Percentiles rank a stretch among this genome's conserved stretches.
phyloP scores from a whole-genome alignment of 1,140 invertebrate species.

The Hermatobates lingyangjiaoensis region DNA sequence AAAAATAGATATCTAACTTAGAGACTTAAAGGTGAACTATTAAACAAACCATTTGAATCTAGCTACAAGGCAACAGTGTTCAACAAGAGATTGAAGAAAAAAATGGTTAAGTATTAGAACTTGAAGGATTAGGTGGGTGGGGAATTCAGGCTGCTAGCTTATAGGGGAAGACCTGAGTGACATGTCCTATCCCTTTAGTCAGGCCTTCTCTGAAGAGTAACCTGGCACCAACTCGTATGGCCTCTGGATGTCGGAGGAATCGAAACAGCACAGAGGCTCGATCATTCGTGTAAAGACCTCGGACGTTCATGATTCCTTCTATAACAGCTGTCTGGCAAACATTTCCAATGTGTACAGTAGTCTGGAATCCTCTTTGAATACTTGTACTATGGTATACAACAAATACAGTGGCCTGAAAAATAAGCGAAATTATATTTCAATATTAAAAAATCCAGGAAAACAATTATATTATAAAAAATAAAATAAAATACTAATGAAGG shows the following conservation, averaged over 20 bases:
- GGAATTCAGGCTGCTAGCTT: constrained; percentile 2
- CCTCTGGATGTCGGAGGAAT: constrained; percentile 79
- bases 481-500: too few species aligned
- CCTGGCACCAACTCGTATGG: constrained; percentile 65
- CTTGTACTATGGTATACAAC: constrained; percentile 66
- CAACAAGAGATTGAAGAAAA: too few species aligned
- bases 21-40: too few species aligned
- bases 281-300: constrained; percentile 57
- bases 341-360: constrained; percentile 85
- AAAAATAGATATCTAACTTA: too few species aligned
- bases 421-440: constrained; percentile 14
- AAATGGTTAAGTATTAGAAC: not conserved
- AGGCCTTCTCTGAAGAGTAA: constrained; percentile 75
- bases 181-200: constrained; percentile 76
- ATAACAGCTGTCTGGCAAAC: constrained; percentile 85
- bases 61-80: too few species aligned
- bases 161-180: constrained; percentile 65
- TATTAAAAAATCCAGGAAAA: too few species aligned
- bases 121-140: not conserved
- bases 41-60: too few species aligned
- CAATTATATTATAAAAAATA: too few species aligned
- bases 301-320: constrained; percentile 39
- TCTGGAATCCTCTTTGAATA: constrained; percentile 77
- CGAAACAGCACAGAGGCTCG: constrained; percentile 69
- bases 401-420: constrained; percentile 57